Evolutionary conservation across 2,888 invertebrate genomes (phyloP), one percentile per base, ranked within the genome.

Genomic region (Chalcosyrphus nemorum): DNA sequence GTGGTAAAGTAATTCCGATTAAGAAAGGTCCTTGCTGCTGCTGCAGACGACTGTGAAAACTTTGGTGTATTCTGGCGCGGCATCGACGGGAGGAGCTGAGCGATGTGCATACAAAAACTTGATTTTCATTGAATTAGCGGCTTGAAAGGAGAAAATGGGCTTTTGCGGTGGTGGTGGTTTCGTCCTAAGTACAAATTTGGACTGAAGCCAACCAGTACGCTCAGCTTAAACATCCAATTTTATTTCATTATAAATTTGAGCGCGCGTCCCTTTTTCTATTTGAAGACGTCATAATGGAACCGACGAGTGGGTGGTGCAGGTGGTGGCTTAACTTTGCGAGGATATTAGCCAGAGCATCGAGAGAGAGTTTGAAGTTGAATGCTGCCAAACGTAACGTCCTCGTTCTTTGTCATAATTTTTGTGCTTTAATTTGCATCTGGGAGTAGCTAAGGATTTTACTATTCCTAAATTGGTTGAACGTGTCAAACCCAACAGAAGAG

Each of bases 41-140:
- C n/a, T n/a, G n/a, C n/a, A n/a, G n/a, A n/a, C n/a, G 47, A 72
- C 78, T 38, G 11, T 24, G 65, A 63, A 66, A 84, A 84, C 43
- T 80, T 84, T 80, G 2, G 9, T 3, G 9, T 24, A 32, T n/a
- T n/a, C n/a, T n/a, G n/a, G n/a, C n/a, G n/a, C n/a, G n/a, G n/a
- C n/a, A n/a, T n/a, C n/a, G n/a, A n/a, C n/a, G n/a, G n/a, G n/a
- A n/a, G n/a, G n/a, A n/a, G n/a, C n/a, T n/a, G n/a, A n/a, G n/a
- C n/a, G n/a, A n/a, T n/a, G 45, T 56, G 72, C 50, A 72, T 54
- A 78, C 82, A 68, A 82, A 82, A 82, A 84, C 84, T 84, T 84
- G 84, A 84, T 84, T 84, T 75, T 84, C 80, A 84, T 84, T 84
- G 80, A 84, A 84, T 84, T 84, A 84, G 84, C 74, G 70, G 68